phyloP scores from a whole-genome alignment of 1,140 invertebrate genomes.

The Calliphora vicina region DNA sequence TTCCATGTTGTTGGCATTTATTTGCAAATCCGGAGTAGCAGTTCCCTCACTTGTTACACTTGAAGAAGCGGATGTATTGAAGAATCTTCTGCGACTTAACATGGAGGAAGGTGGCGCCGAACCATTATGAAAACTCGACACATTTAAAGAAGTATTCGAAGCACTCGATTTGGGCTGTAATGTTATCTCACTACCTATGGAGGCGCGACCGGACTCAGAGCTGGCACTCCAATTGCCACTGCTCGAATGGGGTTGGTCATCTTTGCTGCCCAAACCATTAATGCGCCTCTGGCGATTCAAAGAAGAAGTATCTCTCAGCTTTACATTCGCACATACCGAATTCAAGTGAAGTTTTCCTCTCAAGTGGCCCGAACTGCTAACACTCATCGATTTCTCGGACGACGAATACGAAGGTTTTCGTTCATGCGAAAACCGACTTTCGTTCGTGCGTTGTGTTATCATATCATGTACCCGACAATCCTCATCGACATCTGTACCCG shows the following conservation, averaged over 20 bases:
- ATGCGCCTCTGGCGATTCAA: slow-evolving; percentile 68
- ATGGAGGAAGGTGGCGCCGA: slow-evolving; percentile 72
- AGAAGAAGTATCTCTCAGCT: slow-evolving; percentile 74
- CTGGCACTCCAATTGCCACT: slow-evolving; percentile 94
- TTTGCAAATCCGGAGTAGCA: slow-evolving; percentile 80
- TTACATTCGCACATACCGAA: slow-evolving; percentile 65
- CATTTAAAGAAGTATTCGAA: slow-evolving; percentile 72
- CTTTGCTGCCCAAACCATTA: slow-evolving; percentile 64
- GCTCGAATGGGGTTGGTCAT: slow-evolving; percentile 85
- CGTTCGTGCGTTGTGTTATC: slow-evolving; percentile 54
- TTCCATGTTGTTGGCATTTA: slow-evolving; percentile 64
- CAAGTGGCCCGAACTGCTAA: slow-evolving; percentile 57
- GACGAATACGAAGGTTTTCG: slow-evolving; percentile 80
- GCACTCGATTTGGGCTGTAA: slow-evolving; percentile 76
- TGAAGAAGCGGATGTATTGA: slow-evolving; percentile 80
- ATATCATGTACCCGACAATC: slow-evolving; percentile 70
- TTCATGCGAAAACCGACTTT: slow-evolving; percentile 68
- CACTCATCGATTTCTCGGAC: slow-evolving; percentile 71
- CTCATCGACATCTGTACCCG: slow-evolving; percentile 51
- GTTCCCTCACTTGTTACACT: slow-evolving; percentile 87
- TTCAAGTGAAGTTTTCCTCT: slow-evolving; percentile 53
- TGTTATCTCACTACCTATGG: slow-evolving; percentile 82
- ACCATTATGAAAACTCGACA: slow-evolving; percentile 68
- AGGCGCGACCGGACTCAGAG: slow-evolving; percentile 86
- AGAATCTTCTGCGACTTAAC: slow-evolving; percentile 70